Conservation (phyloP, 1,140 invertebrate species). For the Brachionus asplanchnoidis region DNA sequence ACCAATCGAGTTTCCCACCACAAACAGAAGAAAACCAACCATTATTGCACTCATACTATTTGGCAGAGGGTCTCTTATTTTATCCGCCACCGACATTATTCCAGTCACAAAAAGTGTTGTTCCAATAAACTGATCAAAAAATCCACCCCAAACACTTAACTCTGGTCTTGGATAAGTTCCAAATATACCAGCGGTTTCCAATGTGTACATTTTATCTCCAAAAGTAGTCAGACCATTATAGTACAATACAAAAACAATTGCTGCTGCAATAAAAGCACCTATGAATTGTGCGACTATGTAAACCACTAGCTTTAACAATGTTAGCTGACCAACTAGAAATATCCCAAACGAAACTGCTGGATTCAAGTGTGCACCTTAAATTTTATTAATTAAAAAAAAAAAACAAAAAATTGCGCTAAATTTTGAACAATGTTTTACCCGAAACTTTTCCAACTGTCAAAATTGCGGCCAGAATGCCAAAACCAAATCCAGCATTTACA, state of each 20-base stretch:
- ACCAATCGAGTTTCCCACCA: slow-evolving; percentile 60
- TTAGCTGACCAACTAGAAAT: neutral
- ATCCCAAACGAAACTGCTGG: slow-evolving; percentile 60
- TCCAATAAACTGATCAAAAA: slow-evolving; percentile 10
- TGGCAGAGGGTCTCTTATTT: neutral
- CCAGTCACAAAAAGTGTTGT: neutral
- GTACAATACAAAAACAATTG: neutral
- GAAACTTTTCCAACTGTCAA: neutral
- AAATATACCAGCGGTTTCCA: slow-evolving; percentile 23
- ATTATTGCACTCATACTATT: slow-evolving; percentile 52
- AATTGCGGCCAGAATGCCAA: neutral
- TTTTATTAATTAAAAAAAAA: neutral
- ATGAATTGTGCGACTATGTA: neutral
- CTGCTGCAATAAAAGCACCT: slow-evolving; percentile 20
- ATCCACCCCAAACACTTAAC: neutral
- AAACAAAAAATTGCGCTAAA: too few relatives aligned
- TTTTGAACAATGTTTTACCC: neutral
- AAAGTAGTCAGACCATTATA: neutral
- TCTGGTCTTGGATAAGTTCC: neutral
- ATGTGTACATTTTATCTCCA: neutral
- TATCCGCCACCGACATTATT: neutral
- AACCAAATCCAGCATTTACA: neutral
- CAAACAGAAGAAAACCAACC: slow-evolving; percentile 60
- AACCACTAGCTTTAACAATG: neutral
- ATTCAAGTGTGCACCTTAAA: too few relatives aligned